Conservation (phyloP, 2,888 invertebrate species). For the Rutpela maculata region DNA sequence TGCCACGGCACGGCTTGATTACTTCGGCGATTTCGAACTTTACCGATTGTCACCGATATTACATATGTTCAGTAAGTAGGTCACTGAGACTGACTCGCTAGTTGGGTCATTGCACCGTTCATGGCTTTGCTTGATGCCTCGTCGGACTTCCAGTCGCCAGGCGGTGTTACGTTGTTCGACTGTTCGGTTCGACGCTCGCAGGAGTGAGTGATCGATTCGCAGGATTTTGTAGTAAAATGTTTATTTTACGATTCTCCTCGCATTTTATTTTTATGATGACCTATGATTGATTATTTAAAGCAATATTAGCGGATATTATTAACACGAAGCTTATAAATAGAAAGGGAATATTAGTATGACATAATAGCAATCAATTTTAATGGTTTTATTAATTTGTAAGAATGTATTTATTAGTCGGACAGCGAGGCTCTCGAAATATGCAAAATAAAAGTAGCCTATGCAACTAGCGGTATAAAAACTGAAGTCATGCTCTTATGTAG, state of each 20-base stretch:
- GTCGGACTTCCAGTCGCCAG: conserved; percentile 51
- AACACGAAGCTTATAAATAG: neutral
- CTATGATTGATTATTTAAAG: neutral
- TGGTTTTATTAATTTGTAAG: conserved; percentile 8
- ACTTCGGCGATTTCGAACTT: conserved; percentile 25
- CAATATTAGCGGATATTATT: neutral
- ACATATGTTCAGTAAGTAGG: conserved; percentile 73
- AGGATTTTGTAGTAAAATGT: conserved; percentile 24
- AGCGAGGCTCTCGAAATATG: too few relatives aligned
- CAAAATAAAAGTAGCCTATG: too few relatives aligned
- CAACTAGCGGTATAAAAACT: too few relatives aligned
- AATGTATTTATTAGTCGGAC: too few relatives aligned
- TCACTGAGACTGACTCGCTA: conserved; percentile 74
- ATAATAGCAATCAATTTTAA: conserved; percentile 15
- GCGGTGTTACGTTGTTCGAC: conserved; percentile 41
- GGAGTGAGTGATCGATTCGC: conserved; percentile 30
- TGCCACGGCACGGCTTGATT: conserved; percentile 4
- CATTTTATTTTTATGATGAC: conserved; percentile 4
- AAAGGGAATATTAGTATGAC: neutral
- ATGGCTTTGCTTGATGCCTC: conserved; percentile 46
- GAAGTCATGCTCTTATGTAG: too few relatives aligned
- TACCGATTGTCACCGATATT: conserved; percentile 53
- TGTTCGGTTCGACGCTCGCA: conserved; percentile 29
- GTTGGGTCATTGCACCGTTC: conserved; percentile 73
- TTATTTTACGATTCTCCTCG: conserved; percentile 10